phyloP scores from a whole-genome alignment of 2,888 invertebrate species.

The Cryptocheilus praepositus region DNA sequence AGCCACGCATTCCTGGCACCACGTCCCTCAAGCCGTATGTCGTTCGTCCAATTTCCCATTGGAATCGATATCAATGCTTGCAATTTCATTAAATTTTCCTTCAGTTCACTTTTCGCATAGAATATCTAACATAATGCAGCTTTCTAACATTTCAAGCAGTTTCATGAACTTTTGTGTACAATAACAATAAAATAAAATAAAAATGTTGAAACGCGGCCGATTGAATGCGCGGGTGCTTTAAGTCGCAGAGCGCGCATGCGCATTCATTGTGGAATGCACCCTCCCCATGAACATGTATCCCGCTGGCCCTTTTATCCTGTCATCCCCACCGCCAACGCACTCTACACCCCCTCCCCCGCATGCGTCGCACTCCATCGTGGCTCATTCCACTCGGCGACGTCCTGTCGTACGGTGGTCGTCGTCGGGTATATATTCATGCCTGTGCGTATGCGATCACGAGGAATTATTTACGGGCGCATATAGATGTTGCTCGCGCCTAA shows the following conservation, averaged over 20 bases:
- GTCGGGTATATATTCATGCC: constrained; percentile 1
- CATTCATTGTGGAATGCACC: constrained; percentile 53
- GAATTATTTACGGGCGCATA: no score
- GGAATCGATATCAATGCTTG: no score
- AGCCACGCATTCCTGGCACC: no score
- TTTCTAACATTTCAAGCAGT: no score
- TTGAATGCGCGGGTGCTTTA: constrained; percentile 60
- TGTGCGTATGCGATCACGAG: constrained; percentile 19
- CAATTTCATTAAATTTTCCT: no score
- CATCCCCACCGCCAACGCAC: constrained; percentile 8
- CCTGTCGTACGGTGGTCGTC: constrained; percentile 45
- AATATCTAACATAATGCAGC: no score
- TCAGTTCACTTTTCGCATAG: no score
- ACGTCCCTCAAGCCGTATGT: no score
- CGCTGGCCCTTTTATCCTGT: constrained; percentile 4
- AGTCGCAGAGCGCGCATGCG: constrained; percentile 54
- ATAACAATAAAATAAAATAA: no score
- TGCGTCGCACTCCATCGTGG: constrained; percentile 38
- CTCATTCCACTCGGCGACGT: constrained; percentile 55
- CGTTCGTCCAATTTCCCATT: no score
- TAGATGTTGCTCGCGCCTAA: no score
- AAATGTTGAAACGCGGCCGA: constrained; percentile 28
- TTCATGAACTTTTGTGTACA: no score
- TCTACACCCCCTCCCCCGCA: constrained; percentile 25
- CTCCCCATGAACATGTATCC: constrained; percentile 32